Conservation (phyloP, 2,113 vertebrate genomes). For the Diadophis punctatus region DNA sequence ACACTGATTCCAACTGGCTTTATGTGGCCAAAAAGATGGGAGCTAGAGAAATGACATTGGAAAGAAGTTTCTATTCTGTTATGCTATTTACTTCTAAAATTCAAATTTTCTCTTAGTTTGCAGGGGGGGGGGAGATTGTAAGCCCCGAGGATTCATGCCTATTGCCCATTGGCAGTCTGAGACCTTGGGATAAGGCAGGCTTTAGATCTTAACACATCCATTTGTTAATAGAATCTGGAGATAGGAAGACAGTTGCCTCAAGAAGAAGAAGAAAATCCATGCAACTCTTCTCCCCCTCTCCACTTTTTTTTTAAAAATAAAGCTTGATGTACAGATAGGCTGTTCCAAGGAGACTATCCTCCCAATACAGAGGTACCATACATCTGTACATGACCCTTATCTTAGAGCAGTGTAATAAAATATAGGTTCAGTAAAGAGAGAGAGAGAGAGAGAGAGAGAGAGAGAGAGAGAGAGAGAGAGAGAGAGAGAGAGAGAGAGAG, state of each 20-base stretch:
- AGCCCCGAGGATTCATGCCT: background rate
- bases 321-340: background rate
- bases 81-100: background rate
- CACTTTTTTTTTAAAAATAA: background rate
- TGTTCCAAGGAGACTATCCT: background rate
- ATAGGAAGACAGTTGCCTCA: slow-evolving; percentile 23
- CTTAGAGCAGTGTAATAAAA: slow-evolving; percentile 2
- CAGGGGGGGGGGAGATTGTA: no score
- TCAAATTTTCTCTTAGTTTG: background rate
- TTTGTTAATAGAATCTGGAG: slow-evolving; percentile 11
- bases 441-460: background rate
- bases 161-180: background rate
- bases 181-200: slow-evolving; percentile 27
- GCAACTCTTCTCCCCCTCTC: background rate
- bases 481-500: no score
- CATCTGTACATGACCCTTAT: background rate
- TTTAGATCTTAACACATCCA: slow-evolving; percentile 8
- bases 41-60: background rate
- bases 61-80: background rate
- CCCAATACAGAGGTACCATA: background rate
- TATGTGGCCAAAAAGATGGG: background rate
- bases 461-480: background rate
- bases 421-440: slow-evolving; percentile 5
- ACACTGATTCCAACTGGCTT: background rate
- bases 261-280: background rate